phyloP scores from a whole-genome alignment of 2,113 vertebrate species.

The Seriola rivoliana region DNA sequence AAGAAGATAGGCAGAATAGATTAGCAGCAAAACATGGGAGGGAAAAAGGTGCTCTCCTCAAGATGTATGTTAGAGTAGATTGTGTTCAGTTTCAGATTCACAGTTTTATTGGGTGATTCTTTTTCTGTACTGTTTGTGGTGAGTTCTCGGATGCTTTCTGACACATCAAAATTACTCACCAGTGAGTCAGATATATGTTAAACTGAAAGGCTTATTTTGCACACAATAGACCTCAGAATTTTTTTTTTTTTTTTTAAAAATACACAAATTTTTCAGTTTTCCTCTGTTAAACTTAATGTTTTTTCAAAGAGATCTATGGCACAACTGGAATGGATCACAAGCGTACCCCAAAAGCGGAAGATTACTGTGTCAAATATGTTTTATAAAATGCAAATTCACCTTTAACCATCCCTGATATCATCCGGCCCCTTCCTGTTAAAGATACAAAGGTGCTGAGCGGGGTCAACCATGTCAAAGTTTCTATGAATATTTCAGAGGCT shows the following conservation, averaged over 20 bases:
- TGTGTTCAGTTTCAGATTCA: not conserved
- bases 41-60: not conserved
- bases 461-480: slow-evolving; percentile 31
- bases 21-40: not conserved
- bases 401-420: slow-evolving; percentile 17
- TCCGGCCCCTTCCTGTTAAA: slow-evolving; percentile 32
- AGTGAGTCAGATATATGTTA: slow-evolving; percentile 27
- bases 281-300: not conserved
- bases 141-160: slow-evolving; percentile 5
- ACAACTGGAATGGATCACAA: not conserved
- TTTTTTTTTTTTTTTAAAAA: not conserved
- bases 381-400: slow-evolving; percentile 32
- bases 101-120: not conserved
- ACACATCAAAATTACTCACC: slow-evolving; percentile 35
- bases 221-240: not conserved
- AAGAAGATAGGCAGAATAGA: slow-evolving; percentile 1
- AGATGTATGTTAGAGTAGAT: not conserved
- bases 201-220: not conserved
- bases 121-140: not conserved
- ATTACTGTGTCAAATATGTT: slow-evolving; percentile 39
- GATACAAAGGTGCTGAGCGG: slow-evolving; percentile 50
- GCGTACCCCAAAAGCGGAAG: no score
- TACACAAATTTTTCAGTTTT: not conserved
- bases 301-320: not conserved
- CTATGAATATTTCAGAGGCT: slow-evolving; percentile 78